Evolutionary conservation across 2,797 vertebrate genomes (phyloP).

Genomic region (Trachurus trachurus): DNA sequence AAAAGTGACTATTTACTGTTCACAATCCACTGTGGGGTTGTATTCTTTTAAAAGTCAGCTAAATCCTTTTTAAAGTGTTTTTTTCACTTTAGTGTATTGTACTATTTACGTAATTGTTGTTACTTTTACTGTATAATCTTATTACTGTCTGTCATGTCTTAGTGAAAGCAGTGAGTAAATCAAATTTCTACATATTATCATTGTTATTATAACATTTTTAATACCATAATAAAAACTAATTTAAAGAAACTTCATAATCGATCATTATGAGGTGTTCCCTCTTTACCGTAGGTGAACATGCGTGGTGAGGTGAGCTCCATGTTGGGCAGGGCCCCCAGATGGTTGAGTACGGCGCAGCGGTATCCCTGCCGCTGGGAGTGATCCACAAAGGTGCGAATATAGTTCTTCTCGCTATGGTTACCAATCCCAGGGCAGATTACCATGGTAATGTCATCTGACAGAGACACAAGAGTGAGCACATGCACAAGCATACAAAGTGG

Average conservation of each 20-base stretch:
- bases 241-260: no score
- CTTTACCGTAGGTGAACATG: slow-evolving; percentile 97
- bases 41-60: no score
- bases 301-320: slow-evolving; percentile 95
- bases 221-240: neutral
- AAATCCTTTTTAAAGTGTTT: no score
- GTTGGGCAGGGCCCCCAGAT: slow-evolving; percentile 94
- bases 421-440: slow-evolving; percentile 98
- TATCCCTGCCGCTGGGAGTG: slow-evolving; percentile 95
- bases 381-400: slow-evolving; percentile 98
- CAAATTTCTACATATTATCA: neutral
- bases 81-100: no score
- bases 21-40: no score
- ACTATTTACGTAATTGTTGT: no score
- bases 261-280: neutral
- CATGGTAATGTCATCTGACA: slow-evolving; percentile 94
- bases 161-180: no score
- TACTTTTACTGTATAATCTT: no score
- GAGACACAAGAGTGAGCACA: slow-evolving; percentile 29
- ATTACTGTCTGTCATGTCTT: no score
- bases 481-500: slow-evolving; percentile 39
- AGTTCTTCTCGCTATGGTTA: slow-evolving; percentile 98
- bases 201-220: neutral
- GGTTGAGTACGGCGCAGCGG: slow-evolving; percentile 96
- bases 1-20: no score